These are phyloP conservation scores for Andrena camellia DNA, from an alignment of 2,888 invertebrate species.

Conservation along the genomic window DNA sequence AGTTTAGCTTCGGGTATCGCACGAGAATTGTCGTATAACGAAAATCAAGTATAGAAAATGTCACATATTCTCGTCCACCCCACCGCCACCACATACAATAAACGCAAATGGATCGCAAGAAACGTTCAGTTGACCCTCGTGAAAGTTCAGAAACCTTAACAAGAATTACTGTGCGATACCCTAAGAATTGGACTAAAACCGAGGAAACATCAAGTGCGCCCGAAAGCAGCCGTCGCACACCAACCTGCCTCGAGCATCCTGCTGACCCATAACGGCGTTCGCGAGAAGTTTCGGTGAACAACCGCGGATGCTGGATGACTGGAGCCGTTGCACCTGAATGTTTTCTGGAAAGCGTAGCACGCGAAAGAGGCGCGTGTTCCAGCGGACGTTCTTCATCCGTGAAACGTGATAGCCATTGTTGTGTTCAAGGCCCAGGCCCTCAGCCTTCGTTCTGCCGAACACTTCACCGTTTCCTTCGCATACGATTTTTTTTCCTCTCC, in stretches of 20 bases:
- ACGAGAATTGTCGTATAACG: too few species aligned
- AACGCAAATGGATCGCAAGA: neutral
- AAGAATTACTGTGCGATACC: neutral
- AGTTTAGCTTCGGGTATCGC: too few species aligned
- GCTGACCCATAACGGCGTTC: constrained; percentile 19
- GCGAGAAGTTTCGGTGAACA: constrained; percentile 6
- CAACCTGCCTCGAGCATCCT: neutral
- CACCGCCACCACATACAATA: too few species aligned
- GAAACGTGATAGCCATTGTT: constrained; percentile 46
- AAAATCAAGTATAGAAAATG: too few species aligned
- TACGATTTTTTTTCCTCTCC: too few species aligned
- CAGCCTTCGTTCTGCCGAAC: neutral
- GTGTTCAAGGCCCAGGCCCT: constrained; percentile 1
- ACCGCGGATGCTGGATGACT: neutral
- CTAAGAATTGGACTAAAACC: neutral
- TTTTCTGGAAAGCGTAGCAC: neutral
- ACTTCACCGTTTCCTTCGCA: constrained; percentile 3
- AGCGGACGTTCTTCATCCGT: constrained; percentile 1
- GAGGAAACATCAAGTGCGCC: constrained; percentile 1
- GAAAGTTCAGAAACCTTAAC: neutral
- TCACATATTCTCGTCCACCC: too few species aligned
- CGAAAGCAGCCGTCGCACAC: neutral
- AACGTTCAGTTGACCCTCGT: neutral
- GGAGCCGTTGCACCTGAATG: neutral
- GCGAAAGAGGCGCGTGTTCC: neutral